Base-by-base conservation (phyloP, 1,140 invertebrate genomes). In the Lethrus apterus region DNA sequence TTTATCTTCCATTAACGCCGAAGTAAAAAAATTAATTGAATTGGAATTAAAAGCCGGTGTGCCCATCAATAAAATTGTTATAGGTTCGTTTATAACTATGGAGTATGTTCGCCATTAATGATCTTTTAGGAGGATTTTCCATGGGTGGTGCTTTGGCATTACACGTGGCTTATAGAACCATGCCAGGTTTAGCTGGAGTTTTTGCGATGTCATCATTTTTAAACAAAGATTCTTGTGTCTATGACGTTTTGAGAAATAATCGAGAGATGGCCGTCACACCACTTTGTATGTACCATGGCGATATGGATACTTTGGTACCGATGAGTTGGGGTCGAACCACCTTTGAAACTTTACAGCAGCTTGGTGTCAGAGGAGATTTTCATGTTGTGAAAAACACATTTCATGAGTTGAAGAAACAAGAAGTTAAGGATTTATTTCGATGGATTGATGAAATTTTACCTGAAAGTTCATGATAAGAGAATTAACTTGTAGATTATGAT, bases 121-220 rank as follows among this genome's bases (percentile, higher is more conserved):
- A 48, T 35, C 30, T 59, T 69, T 38, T 46, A 76, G 79, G 80
- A 62, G 84, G 84, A 4, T 85, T 86, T 60, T 86, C 84, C 23
- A 86, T 86, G 82, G 84, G 84, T 20, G 84, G 83, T 10, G 75
- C 78, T 1, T 58, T 86, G 47, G 72, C 83, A 1, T 56, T 85
- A 7, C 79, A 88, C 51, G 63, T 78, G 14, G 79, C 71, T 2
- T 86, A 78, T 47, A 71, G 76, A 59, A 75, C 75, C 51, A 68
- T 74, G 21, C 70, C 69, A 11, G 67, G 75, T 23, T 21, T 86
- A 21, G 83, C 77, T 29, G 84, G 81, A 24, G 75, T 77, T 20
- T 83, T 85, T 65, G 74, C 73, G 1, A 73, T 84, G 46, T 86
- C 83, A 14, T 80, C 81, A 3, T 87, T 86, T 56, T 63, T 88